Evolutionary conservation across 2,888 invertebrate genomes (phyloP).

Genomic region (Chorisops tibialis): DNA sequence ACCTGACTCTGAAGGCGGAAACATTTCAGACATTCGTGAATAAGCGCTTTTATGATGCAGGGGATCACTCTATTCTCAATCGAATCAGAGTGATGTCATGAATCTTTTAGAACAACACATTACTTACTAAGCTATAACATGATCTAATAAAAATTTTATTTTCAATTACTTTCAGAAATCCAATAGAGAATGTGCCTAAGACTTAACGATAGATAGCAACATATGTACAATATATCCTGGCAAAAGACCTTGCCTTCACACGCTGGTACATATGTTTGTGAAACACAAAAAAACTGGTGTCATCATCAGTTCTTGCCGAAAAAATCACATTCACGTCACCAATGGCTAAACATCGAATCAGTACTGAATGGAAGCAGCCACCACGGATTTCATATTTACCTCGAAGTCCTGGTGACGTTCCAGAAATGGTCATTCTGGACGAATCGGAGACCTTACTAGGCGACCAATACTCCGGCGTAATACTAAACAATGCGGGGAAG

Average conservation of each 20-base stretch:
- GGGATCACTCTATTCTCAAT: too few relatives aligned
- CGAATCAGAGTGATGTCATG: too few relatives aligned
- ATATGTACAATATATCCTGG: not conserved
- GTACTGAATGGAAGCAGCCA: conserved; percentile 34
- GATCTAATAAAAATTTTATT: not conserved
- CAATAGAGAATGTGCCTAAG: conserved; percentile 18
- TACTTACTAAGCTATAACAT: too few relatives aligned
- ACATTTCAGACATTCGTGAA: too few relatives aligned
- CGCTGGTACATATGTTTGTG: too few relatives aligned
- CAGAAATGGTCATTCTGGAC: conserved; percentile 33
- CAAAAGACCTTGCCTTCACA: not conserved
- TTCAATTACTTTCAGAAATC: conserved; percentile 9
- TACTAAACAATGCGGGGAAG: conserved; percentile 26
- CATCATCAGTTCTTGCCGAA: too few relatives aligned
- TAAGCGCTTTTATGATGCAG: too few relatives aligned
- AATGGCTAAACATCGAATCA: conserved; percentile 34
- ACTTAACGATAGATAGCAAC: not conserved
- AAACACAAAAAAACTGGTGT: too few relatives aligned
- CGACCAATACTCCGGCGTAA: conserved; percentile 22
- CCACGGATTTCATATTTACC: conserved; percentile 33
- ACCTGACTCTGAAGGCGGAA: too few relatives aligned
- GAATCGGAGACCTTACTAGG: conserved; percentile 34
- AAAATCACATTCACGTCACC: not conserved
- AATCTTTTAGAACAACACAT: too few relatives aligned
- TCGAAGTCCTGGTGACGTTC: conserved; percentile 23